Evolutionary conservation across 1,140 invertebrate genomes (phyloP).

Genomic region (Lycorma delicatula): DNA sequence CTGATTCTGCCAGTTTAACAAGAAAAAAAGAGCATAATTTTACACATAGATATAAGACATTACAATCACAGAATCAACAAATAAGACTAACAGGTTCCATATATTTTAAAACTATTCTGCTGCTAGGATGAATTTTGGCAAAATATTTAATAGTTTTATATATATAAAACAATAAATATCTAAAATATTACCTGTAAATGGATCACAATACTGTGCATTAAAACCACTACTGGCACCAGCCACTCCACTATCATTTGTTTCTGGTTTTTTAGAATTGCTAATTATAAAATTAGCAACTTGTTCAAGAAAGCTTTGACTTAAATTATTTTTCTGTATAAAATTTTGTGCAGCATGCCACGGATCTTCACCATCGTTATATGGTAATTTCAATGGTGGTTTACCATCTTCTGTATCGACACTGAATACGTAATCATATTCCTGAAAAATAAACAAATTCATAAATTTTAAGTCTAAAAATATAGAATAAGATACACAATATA

Average conservation of each 20-base stretch:
- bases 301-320: constrained; percentile 82
- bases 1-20: too few relatives aligned
- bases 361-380: constrained; percentile 71
- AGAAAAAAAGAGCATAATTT: too few relatives aligned
- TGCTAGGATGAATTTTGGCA: too few relatives aligned
- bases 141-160: too few relatives aligned
- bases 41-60: too few relatives aligned
- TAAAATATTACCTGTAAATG: constrained; percentile 52
- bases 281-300: constrained; percentile 94
- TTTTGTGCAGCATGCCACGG: constrained; percentile 54
- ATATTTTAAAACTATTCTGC: too few relatives aligned
- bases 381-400: constrained; percentile 76
- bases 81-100: too few relatives aligned
- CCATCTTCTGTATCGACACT: constrained; percentile 89
- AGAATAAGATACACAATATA: too few relatives aligned
- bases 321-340: constrained; percentile 60
- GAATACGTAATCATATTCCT: constrained; percentile 94
- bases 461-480: too few relatives aligned
- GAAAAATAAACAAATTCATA: constrained; percentile 27
- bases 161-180: too few relatives aligned
- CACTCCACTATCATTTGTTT: constrained; percentile 32
- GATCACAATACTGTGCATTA: constrained; percentile 56
- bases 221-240: constrained; percentile 32
- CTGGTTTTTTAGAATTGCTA: constrained; percentile 51
- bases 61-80: too few relatives aligned